Evolutionary conservation across 2,888 invertebrate species (phyloP), one percentile per base, ranked within the genome.

Genomic region (Torymus tubicola): DNA sequence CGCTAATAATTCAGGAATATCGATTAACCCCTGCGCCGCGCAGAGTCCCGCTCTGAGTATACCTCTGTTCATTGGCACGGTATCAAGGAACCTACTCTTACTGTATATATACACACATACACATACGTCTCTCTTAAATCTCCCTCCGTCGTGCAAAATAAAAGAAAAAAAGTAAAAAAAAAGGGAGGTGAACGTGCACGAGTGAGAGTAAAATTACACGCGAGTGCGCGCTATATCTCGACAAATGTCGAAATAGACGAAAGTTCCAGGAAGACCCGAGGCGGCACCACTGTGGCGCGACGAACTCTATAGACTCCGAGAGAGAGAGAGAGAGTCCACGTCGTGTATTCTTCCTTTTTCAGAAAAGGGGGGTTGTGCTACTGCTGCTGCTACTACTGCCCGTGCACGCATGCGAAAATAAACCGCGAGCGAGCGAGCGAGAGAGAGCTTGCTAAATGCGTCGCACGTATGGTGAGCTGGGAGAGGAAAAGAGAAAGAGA

Each of bases 191-290:
- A 42, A 5, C 42, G 42, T 8, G 31, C 31, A 50, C n/a, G 5
- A 55, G 24, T 1, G 58, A 50, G 61, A 21, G 61, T 58, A 72
- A 78, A 72, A 72, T 67, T 18, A 77, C 64, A 53, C 31, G 16
- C 12, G 3, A 16, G 65, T 42, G 65, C 14, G 42, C 12, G 60
- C 10, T 63, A 69, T 68, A 63, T 77, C 73, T 57, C 50, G 52
- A 53, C 67, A 69, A 57, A 71, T 61, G 78, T 81, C 75, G 75
- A 81, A 81, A 81, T 81, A 81, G 81, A 81, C 72, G 31, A 78
- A 75, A 75, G 78, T 81, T 81, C 81, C 75, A 81, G 78, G 81
- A 81, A 81, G 75, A 12, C 53, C 55, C 24, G 58, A 52, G 60
- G 2, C 14, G 0, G n/a, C n/a, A n/a, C n/a, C n/a, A n/a, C n/a